phyloP scores from a whole-genome alignment of 2,797 vertebrate species.

The Diceros bicornis region DNA sequence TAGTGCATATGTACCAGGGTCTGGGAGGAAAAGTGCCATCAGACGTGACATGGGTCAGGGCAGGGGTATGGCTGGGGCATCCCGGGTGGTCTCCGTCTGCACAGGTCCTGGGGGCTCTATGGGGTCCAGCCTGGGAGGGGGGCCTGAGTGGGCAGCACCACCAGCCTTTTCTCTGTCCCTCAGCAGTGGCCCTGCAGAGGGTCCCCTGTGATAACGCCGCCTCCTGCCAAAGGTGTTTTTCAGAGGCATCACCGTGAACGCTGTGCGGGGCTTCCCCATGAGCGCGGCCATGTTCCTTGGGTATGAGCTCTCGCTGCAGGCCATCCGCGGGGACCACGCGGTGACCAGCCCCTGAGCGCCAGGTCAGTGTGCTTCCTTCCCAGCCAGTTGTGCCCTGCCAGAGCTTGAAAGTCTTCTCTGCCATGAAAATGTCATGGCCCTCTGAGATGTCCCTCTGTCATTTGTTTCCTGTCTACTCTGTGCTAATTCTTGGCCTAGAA shows the following conservation, averaged over 20 bases:
- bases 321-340: constrained; percentile 90
- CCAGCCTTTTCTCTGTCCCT: too few species aligned
- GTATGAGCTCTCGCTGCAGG: constrained; percentile 96
- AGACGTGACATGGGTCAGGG: background rate
- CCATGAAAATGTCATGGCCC: background rate
- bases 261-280: constrained; percentile 96
- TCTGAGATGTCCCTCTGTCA: background rate
- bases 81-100: background rate
- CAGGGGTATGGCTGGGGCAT: background rate
- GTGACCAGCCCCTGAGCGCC: constrained; percentile 85
- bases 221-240: constrained; percentile 94
- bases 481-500: background rate
- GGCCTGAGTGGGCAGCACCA: background rate
- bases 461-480: background rate
- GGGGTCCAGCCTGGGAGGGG: too few species aligned
- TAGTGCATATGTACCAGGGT: background rate
- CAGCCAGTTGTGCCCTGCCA: accelerated
- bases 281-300: constrained; percentile 97
- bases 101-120: background rate
- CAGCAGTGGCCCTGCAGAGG: background rate
- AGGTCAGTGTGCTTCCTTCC: constrained; percentile 85
- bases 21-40: background rate
- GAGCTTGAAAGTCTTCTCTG: background rate
- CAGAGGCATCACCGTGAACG: constrained; percentile 94
- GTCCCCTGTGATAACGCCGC: background rate